phyloP scores from a whole-genome alignment of 2,888 invertebrate genomes.

The Plagodis dolabraria region DNA sequence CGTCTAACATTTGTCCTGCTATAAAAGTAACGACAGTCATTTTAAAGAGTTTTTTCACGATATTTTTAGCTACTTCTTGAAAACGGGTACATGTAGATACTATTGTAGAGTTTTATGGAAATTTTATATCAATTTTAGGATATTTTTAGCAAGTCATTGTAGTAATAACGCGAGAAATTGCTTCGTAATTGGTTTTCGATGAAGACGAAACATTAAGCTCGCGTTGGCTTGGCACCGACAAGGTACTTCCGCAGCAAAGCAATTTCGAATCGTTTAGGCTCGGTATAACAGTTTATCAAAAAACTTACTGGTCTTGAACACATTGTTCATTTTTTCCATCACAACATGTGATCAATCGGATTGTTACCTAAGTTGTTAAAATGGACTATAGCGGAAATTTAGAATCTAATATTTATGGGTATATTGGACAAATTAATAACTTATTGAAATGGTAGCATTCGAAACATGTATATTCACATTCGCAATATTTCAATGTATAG shows the following conservation, averaged over 20 bases:
- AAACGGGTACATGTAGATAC: constrained; percentile 14
- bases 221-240: neutral
- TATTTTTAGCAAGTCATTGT: constrained; percentile 59
- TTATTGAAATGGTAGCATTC: too few species aligned
- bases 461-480: too few species aligned
- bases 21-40: too few species aligned
- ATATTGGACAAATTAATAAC: too few species aligned
- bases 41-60: too few species aligned
- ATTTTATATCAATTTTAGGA: constrained; percentile 32
- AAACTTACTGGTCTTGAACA: neutral
- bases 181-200: constrained; percentile 56
- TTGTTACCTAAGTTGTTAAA: too few species aligned
- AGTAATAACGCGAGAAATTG: constrained; percentile 58
- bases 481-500: too few species aligned
- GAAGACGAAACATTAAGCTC: constrained; percentile 43
- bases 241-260: neutral
- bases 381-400: too few species aligned
- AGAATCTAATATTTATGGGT: too few species aligned
- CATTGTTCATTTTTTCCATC: neutral
- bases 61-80: too few species aligned
- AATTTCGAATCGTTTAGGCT: constrained; percentile 4
- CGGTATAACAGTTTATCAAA: constrained; percentile 6
- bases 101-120: constrained; percentile 20
- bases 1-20: constrained; percentile 17
- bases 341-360: neutral